Evolutionary conservation across 2,113 vertebrate genomes (phyloP).

Genomic region (Salvelinus fontinalis): DNA sequence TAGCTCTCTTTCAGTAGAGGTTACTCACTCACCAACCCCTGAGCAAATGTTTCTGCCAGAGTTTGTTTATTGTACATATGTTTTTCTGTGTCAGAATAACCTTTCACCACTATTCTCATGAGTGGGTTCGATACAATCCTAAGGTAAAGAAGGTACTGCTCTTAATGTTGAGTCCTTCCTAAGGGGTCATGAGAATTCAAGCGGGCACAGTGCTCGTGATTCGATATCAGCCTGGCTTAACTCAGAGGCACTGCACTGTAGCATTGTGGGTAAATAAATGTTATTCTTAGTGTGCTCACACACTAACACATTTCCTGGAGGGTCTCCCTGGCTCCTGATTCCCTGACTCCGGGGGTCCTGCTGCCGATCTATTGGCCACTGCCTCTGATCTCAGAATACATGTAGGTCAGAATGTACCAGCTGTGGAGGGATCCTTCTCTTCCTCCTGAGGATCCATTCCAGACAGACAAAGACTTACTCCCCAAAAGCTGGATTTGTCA

Average conservation of each 20-base stretch:
- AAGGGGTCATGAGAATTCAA: neutral
- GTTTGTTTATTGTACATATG: neutral
- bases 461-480: neutral
- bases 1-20: neutral
- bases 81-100: neutral
- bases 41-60: too few species aligned
- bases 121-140: neutral
- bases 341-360: neutral
- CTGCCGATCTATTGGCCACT: neutral
- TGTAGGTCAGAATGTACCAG: conserved; percentile 36
- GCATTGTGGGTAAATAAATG: neutral
- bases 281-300: conserved; percentile 12
- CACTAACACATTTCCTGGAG: conserved; percentile 22
- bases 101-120: neutral
- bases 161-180: neutral
- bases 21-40: neutral
- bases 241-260: too few species aligned
- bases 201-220: neutral
- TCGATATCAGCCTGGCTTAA: too few species aligned
- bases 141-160: neutral
- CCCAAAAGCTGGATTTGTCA: neutral
- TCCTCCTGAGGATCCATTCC: conserved; percentile 12
- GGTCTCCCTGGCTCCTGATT: conserved; percentile 3
- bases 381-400: conserved; percentile 17
- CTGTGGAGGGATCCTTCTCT: conserved; percentile 38